These are phyloP conservation scores for Sarcophaga bullata DNA, from an alignment of 1,140 invertebrate species.

Conservation along the genomic window DNA sequence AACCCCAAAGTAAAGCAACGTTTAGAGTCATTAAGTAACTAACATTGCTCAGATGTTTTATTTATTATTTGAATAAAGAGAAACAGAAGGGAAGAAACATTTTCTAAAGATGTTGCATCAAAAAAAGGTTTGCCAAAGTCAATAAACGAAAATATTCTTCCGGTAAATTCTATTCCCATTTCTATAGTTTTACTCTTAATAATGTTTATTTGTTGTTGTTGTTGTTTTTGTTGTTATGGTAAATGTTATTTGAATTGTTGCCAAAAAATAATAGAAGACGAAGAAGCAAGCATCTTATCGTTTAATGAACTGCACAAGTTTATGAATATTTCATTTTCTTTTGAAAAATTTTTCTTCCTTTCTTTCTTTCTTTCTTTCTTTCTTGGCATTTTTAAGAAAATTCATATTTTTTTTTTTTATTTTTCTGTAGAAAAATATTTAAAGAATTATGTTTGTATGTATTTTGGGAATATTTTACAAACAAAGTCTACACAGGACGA, in stretches of 20 bases:
- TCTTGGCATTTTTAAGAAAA: too few relatives aligned
- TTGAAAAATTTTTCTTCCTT: neutral
- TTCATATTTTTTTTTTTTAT: neutral
- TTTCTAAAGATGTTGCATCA: neutral
- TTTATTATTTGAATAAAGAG: neutral
- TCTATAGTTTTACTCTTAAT: neutral
- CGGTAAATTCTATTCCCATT: slow-evolving; percentile 27
- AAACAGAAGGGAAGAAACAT: neutral
- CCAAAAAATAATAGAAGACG: slow-evolving; percentile 14
- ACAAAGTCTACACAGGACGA: too few relatives aligned
- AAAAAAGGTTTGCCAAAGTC: slow-evolving; percentile 22
- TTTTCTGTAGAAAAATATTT: neutral
- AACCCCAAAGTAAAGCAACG: too few relatives aligned
- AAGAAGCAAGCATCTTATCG: slow-evolving; percentile 27
- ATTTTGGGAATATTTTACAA: too few relatives aligned
- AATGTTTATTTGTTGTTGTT: slow-evolving; percentile 15
- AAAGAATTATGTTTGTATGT: neutral
- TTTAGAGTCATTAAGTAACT: slow-evolving; percentile 8
- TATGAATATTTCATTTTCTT: slow-evolving; percentile 41
- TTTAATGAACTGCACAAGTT: slow-evolving; percentile 40
- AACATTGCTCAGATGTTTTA: slow-evolving; percentile 17
- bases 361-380: neutral
- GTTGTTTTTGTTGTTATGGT: neutral
- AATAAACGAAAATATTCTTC: slow-evolving; percentile 27
- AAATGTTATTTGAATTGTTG: slow-evolving; percentile 30